phyloP scores from a whole-genome alignment of 2,113 vertebrate species.

The Tragelaphus scriptus region DNA sequence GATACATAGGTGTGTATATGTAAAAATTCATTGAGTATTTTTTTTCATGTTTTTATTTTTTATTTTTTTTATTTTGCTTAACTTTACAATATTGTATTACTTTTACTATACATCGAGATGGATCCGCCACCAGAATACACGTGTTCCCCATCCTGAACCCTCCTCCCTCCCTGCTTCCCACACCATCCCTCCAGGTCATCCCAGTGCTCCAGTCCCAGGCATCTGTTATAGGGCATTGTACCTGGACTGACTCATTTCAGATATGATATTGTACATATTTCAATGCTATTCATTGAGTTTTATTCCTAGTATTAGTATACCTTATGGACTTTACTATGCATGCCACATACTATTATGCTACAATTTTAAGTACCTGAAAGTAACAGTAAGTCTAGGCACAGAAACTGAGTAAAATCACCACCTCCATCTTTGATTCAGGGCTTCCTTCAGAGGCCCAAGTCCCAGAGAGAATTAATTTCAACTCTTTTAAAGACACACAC shows the following conservation, averaged over 20 bases:
- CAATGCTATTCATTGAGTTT: not conserved
- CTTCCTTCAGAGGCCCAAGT: not conserved
- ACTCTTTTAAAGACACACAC: not conserved
- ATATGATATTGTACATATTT: no score
- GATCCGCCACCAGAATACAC: no score
- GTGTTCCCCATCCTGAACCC: no score
- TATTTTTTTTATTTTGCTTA: no score
- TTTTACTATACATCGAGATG: no score
- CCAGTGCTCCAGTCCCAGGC: no score
- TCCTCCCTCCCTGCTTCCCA: no score
- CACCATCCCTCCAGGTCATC: no score
- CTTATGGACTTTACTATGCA: not conserved
- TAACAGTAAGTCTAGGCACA: not conserved
- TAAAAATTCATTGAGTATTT: not conserved
- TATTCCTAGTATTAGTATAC: not conserved
- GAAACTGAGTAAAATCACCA: not conserved
- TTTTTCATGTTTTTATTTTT: no score
- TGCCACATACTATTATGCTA: not conserved
- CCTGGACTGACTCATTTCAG: no score
- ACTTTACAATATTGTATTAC: no score
- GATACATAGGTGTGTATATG: not conserved
- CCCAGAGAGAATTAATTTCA: not conserved
- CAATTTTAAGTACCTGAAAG: not conserved
- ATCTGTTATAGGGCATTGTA: no score
- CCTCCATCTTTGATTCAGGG: not conserved